Evolutionary conservation across 2,113 vertebrate species (phyloP).

Genomic region (Petrocephalus zakoni): DNA sequence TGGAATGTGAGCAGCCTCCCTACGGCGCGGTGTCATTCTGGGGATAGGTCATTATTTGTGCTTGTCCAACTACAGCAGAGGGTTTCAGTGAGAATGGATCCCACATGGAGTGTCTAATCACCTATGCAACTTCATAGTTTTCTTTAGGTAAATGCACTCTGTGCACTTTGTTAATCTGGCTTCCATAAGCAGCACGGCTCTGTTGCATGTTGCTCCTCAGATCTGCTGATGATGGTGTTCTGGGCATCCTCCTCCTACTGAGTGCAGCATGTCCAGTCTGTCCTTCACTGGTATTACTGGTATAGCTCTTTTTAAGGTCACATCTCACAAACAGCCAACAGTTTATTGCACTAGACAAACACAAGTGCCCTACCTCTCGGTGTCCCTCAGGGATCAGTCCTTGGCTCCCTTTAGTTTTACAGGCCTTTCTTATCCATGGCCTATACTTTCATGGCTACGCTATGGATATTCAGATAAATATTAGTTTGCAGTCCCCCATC

Average conservation of each 20-base stretch:
- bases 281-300: background rate
- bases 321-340: background rate
- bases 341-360: background rate
- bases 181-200: background rate
- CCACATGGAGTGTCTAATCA: constrained; percentile 35
- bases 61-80: constrained; percentile 45
- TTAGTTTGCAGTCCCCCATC: too few species aligned
- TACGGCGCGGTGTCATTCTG: constrained; percentile 18
- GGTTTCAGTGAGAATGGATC: constrained; percentile 12
- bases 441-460: too few species aligned
- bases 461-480: too few species aligned
- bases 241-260: background rate
- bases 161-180: background rate
- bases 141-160: background rate
- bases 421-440: too few species aligned
- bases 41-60: constrained; percentile 32
- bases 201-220: background rate
- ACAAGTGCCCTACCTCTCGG: background rate
- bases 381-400: background rate
- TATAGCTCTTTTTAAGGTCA: background rate
- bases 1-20: background rate
- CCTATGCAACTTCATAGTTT: constrained; percentile 11
- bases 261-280: background rate
- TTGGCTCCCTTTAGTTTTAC: background rate
- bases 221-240: background rate